Conservation (phyloP, 2,888 invertebrate species). For the Hetaerina titia region DNA sequence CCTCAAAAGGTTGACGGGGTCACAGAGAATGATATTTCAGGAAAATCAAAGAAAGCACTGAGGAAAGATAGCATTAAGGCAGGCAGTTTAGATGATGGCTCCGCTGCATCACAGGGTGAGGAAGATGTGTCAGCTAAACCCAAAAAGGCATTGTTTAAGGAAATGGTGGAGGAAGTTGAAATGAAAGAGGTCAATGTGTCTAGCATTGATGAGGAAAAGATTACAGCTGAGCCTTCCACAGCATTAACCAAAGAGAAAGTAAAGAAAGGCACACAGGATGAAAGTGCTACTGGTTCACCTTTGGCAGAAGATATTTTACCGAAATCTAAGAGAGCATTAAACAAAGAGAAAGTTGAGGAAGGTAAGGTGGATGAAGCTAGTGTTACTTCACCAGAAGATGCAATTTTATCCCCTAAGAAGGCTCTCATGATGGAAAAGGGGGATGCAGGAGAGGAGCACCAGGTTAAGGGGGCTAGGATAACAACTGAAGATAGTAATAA, state of each 20-base stretch:
- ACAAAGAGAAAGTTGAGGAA: constrained; percentile 22
- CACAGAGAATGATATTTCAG: constrained; percentile 70
- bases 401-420: not conserved
- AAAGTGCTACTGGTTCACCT: not conserved
- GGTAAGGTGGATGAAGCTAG: not conserved
- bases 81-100: not conserved
- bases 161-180: constrained; percentile 21
- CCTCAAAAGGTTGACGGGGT: constrained; percentile 68
- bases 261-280: not conserved
- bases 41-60: constrained; percentile 72
- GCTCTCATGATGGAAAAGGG: constrained; percentile 35
- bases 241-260: not conserved
- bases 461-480: not conserved
- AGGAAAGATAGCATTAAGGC: constrained; percentile 74
- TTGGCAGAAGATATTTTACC: not conserved
- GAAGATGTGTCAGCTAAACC: not conserved
- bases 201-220: not conserved
- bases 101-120: not conserved
- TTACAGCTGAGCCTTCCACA: not conserved
- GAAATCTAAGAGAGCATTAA: not conserved
- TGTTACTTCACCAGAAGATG: not conserved
- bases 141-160: constrained; percentile 20
- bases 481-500: not conserved
- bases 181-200: not conserved
- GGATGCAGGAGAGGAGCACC: not conserved